phyloP scores from a whole-genome alignment of 2,113 vertebrate genomes.

The Corythaeola cristata region DNA sequence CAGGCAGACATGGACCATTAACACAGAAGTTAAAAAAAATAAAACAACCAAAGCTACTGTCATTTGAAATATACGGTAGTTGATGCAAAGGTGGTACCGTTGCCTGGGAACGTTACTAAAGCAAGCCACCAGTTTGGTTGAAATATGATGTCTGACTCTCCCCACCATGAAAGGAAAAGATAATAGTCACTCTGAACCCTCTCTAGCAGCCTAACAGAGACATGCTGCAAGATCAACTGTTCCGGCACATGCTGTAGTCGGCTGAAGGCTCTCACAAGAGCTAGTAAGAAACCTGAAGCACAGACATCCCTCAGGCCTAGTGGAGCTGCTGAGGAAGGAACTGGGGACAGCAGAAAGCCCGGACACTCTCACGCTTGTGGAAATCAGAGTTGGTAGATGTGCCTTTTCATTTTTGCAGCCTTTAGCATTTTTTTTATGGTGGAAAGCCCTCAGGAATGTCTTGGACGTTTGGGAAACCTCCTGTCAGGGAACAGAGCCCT shows the following conservation, averaged over 20 bases:
- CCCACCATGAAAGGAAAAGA: neutral
- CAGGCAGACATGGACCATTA: neutral
- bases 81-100: neutral
- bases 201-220: neutral
- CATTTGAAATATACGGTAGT: neutral
- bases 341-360: neutral
- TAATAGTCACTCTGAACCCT: neutral
- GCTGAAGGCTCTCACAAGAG: neutral
- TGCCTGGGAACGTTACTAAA: neutral
- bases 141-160: neutral
- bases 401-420: neutral
- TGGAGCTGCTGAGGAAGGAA: neutral
- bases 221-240: neutral
- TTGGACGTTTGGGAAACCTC: conserved; percentile 16
- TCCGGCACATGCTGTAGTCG: neutral
- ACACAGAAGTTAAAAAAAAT: neutral
- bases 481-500: neutral
- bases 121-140: neutral
- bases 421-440: neutral
- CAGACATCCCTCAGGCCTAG: neutral
- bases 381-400: neutral
- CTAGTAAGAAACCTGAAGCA: neutral
- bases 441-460: conserved; percentile 17
- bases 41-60: neutral
- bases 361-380: neutral